phyloP scores from a whole-genome alignment of 92 coral and sea anemone genomes.

The Micromussa lordhowensis region DNA sequence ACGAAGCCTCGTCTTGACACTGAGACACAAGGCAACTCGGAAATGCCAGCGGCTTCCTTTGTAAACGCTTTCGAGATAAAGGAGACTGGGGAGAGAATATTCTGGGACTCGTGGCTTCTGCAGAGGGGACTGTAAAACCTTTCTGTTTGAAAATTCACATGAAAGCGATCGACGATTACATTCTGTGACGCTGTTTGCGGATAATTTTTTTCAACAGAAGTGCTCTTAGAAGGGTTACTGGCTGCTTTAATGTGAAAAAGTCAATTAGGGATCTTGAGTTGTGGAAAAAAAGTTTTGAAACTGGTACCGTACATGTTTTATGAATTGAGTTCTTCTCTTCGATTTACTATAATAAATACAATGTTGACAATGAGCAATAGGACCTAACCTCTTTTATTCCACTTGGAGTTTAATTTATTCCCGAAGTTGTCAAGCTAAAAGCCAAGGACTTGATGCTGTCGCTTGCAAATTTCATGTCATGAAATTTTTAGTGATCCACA shows the following conservation, averaged over 20 bases:
- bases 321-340: background rate
- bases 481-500: constrained; percentile 18
- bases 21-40: too few species aligned
- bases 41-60: background rate
- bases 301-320: background rate
- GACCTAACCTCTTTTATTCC: background rate
- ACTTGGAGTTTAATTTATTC: constrained; percentile 33
- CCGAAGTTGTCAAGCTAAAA: constrained; percentile 27
- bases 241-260: too few species aligned
- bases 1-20: too few species aligned
- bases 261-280: too few species aligned
- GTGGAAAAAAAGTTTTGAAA: too few species aligned
- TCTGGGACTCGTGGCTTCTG: background rate
- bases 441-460: constrained; percentile 10
- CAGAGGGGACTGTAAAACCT: background rate
- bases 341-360: background rate
- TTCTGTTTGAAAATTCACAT: background rate
- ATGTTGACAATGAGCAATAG: background rate
- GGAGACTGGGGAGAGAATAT: background rate
- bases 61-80: background rate
- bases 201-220: too few species aligned
- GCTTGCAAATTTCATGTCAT: constrained; percentile 10
- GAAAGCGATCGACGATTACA: background rate
- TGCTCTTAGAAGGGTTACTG: too few species aligned
- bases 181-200: background rate